phyloP scores from a whole-genome alignment of 2,797 vertebrate species.

The Mallotus villosus region DNA sequence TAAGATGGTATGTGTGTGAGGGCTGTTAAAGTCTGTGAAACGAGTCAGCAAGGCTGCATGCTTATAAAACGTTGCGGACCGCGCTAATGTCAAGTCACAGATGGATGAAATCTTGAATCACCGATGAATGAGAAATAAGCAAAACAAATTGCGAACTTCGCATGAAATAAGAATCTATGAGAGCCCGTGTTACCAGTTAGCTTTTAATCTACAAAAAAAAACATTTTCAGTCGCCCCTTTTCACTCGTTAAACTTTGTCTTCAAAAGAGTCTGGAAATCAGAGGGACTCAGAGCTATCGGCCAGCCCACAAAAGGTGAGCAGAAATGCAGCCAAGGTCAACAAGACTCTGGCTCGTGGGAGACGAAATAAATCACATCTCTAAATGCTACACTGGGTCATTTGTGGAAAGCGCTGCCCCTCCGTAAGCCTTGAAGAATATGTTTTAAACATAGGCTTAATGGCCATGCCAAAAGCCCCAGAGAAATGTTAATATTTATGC shows the following conservation, averaged over 20 bases:
- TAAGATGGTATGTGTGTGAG: no score
- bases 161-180: background rate
- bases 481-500: slow-evolving; percentile 66
- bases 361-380: slow-evolving; percentile 4
- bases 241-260: background rate
- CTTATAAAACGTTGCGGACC: background rate
- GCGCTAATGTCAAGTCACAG: background rate
- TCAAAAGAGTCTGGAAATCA: background rate
- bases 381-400: slow-evolving; percentile 27
- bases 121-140: background rate
- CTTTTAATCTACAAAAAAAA: background rate
- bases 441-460: slow-evolving; percentile 41
- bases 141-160: background rate
- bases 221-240: background rate
- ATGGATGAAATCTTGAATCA: background rate
- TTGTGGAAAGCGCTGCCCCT: slow-evolving; percentile 28
- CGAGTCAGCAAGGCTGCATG: background rate
- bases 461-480: slow-evolving; percentile 48
- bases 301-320: slow-evolving; percentile 12
- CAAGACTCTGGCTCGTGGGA: background rate
- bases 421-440: slow-evolving; percentile 23
- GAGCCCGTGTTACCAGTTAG: background rate
- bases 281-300: slow-evolving; percentile 2
- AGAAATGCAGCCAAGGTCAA: slow-evolving; percentile 14
- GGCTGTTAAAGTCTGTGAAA: no score